Conservation (phyloP, 2,888 invertebrate genomes). For the Ophonus ardosiacus region DNA sequence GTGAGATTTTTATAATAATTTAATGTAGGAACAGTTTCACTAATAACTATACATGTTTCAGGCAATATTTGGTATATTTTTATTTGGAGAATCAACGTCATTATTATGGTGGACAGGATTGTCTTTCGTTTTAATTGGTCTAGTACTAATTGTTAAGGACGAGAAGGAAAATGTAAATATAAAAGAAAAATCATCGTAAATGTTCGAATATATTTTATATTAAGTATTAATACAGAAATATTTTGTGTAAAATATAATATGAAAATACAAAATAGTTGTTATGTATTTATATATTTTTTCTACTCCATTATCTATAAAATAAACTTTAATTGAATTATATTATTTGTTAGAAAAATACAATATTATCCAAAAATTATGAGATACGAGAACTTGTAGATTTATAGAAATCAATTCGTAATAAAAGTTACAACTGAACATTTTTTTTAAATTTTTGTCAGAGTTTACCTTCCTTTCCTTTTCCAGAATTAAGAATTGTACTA, state of each 20-base stretch:
- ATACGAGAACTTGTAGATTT: too few species aligned
- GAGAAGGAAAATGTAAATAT: slow-evolving; percentile 56
- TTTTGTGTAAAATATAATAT: slow-evolving; percentile 3
- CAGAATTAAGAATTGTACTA: too few species aligned
- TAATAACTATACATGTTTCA: slow-evolving; percentile 70
- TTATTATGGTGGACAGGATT: slow-evolving; percentile 86
- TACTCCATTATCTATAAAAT: slow-evolving; percentile 38
- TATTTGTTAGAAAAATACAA: too few species aligned
- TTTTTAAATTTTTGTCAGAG: too few species aligned
- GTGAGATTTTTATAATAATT: slow-evolving; percentile 73
- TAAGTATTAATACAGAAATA: slow-evolving; percentile 9
- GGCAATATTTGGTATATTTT: slow-evolving; percentile 84
- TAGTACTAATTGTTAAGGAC: slow-evolving; percentile 80
- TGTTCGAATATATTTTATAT: slow-evolving; percentile 1
- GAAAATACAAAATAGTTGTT: background rate
- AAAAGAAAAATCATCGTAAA: slow-evolving; percentile 16
- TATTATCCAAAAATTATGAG: too few species aligned
- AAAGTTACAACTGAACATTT: too few species aligned
- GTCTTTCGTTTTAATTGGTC: slow-evolving; percentile 82
- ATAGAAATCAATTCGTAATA: too few species aligned
- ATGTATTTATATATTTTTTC: background rate
- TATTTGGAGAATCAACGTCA: slow-evolving; percentile 85
- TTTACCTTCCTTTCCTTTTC: too few species aligned
- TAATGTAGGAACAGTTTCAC: slow-evolving; percentile 3
- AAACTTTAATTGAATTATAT: background rate